Evolutionary conservation across 2,888 invertebrate species (phyloP), one percentile per base, ranked within the genome.

Genomic region (Mythimna impura): DNA sequence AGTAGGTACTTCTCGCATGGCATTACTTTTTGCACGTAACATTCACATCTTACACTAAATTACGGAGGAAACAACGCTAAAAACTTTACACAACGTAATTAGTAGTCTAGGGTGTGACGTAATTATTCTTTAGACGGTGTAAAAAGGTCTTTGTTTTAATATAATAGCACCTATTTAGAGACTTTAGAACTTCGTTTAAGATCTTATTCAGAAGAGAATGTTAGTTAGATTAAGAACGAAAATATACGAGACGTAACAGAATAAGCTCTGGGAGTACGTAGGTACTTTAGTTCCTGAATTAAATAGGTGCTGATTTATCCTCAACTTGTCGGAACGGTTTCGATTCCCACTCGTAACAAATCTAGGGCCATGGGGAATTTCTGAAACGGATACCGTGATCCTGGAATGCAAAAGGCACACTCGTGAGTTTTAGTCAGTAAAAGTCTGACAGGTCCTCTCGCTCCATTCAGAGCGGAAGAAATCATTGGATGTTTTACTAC

Each of bases 1-100:
- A 78, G 34, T 62, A 50, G 34, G 47, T 66, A 50, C 40, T 71
- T 54, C 30, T 58, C 61, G 34, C 47, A 50, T 14, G n/a, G 6
- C 34, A 12, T 64, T 40, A 61, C 43, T 66, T 67, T 66, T 57
- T 69, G 20, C 58, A 12, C 30, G 40, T 57, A 20, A 70, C 9
- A 62, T 54, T 69, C 47, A 62, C 55, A 14, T 55, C 20, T 67
- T 52, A 50, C 54, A 60, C 58, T 43, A 43, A 68, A 66, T 80
- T 43, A 58, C 50, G 54, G 55, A 58, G 57, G 47, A 17, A 60
- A 55, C 62, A 57, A 55, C 47, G 58, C 30, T 60, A 60, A 78
- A 75, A 81, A 72, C 66, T 81, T 68, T 57, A 12, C 71, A 63
- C 43, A 73, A 71, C 47, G 47, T 80, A 85, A 85, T 85, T 76